Base-by-base conservation (phyloP, 2,888 invertebrate genomes). In the Synergus itoensis region DNA sequence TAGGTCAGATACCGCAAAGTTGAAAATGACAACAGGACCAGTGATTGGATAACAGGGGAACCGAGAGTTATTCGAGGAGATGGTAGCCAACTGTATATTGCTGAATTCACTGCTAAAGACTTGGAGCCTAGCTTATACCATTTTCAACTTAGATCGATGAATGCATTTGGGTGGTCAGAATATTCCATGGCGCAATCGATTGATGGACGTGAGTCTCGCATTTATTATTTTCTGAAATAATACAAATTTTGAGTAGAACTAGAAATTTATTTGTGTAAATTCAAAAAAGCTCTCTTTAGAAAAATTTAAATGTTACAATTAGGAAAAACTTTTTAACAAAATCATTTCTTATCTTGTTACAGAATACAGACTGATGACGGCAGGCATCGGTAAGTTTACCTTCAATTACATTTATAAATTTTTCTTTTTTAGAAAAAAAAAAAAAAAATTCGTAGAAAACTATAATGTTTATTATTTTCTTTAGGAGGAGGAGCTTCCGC, bases 111-210 rank as follows among this genome's bases (percentile, higher is more conserved):
- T 11, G 82, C 91, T 16, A 80, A 83, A 75, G 84, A 81, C 75
- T 87, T 90, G 79, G 80, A 85, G 65, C 86, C 88, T 0, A 36
- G 36, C 36, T 67, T 89, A 87, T 79, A 78, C 86, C 48, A 91
- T 77, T 87, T 89, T n/a, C 85, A 84, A 75, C 83, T 91, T 4
- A 75, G 48, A 73, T 89, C 91, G 28, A 86, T 84, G 82, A 91
- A 91, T 77, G 79, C 84, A 45, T 90, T 87, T 62, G 91, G 91
- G 78, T 91, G 90, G 90, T 91, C 91, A 18, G 83, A 79, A 9
- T 82, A 82, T 21, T 89, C 90, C 4, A 80, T 77, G 7, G 84
- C 86, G 4, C 83, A 86, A 53, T 76, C 77, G 14, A 90, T 91
- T 65, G 81, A 78, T 62, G 86, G 87, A 84, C 89, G 90, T 90